These are phyloP conservation scores for Agapornis roseicollis DNA, from an alignment of 2,113 vertebrate genomes.

Conservation along the genomic window DNA sequence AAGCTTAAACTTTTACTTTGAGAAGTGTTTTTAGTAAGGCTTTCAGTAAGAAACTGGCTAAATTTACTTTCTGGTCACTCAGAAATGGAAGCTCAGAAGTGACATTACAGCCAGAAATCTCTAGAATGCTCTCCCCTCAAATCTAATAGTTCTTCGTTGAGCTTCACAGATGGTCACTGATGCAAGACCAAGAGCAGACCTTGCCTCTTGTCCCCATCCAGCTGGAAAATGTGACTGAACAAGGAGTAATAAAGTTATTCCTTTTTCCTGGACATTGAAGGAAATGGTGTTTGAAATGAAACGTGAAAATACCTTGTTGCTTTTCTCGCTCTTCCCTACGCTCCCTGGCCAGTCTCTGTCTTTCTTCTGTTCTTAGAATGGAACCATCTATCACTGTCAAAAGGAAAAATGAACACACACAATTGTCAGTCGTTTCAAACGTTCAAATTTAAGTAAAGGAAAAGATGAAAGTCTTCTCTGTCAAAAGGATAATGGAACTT, in stretches of 20 bases:
- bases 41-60: neutral
- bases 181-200: neutral
- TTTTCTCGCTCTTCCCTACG: conserved; percentile 88
- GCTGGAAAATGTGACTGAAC: neutral
- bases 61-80: neutral
- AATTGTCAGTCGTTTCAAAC: neutral
- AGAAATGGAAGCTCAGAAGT: neutral
- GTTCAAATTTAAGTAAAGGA: neutral
- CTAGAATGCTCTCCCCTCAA: neutral
- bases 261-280: neutral
- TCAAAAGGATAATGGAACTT: neutral
- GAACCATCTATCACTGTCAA: conserved; percentile 88
- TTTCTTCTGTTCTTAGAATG: conserved; percentile 86
- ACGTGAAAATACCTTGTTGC: conserved; percentile 82
- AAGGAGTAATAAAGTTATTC: neutral
- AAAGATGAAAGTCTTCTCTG: neutral
- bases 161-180: neutral
- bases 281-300: neutral
- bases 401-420: neutral
- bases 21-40: neutral
- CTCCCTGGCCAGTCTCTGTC: conserved; percentile 88
- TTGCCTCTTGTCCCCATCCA: neutral
- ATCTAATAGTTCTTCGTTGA: neutral
- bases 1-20: neutral
- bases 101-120: neutral